phyloP scores from a whole-genome alignment of 1,140 invertebrate species.

The Eueides isabella region DNA sequence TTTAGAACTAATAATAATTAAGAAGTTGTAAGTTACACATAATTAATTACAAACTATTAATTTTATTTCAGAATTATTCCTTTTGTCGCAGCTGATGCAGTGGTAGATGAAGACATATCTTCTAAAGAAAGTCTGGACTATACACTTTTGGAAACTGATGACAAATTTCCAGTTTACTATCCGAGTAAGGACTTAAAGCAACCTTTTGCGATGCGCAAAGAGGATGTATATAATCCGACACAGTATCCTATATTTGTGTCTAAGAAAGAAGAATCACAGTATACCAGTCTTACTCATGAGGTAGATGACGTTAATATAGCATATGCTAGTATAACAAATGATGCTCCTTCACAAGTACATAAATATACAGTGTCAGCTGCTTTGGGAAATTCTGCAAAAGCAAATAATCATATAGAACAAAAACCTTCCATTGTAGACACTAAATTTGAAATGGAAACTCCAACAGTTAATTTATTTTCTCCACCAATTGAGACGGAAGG shows the following conservation, averaged over 20 bases:
- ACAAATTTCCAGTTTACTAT: slow-evolving; percentile 75
- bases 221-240: slow-evolving; percentile 61
- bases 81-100: slow-evolving; percentile 90
- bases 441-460: slow-evolving; percentile 52
- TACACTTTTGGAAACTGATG: slow-evolving; percentile 64
- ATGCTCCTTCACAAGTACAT: slow-evolving; percentile 46
- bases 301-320: slow-evolving; percentile 41
- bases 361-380: slow-evolving; percentile 58
- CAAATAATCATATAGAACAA: slow-evolving; percentile 44
- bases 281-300: slow-evolving; percentile 50
- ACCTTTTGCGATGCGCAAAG: slow-evolving; percentile 53
- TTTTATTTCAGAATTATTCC: slow-evolving; percentile 88
- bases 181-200: slow-evolving; percentile 56
- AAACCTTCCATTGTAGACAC: slow-evolving; percentile 43
- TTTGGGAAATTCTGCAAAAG: slow-evolving; percentile 42
- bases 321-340: slow-evolving; percentile 46
- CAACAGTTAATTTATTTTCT: slow-evolving; percentile 80
- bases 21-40: too few species aligned
- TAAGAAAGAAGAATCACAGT: slow-evolving; percentile 56
- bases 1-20: too few species aligned
- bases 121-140: slow-evolving; percentile 64
- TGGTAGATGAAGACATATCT: slow-evolving; percentile 75
- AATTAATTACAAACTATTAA: slow-evolving; percentile 13
- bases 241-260: slow-evolving; percentile 68
- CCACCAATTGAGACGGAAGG: slow-evolving; percentile 88